phyloP scores from a whole-genome alignment of 2,888 invertebrate genomes.

The Drosophila nr. perissopoda region DNA sequence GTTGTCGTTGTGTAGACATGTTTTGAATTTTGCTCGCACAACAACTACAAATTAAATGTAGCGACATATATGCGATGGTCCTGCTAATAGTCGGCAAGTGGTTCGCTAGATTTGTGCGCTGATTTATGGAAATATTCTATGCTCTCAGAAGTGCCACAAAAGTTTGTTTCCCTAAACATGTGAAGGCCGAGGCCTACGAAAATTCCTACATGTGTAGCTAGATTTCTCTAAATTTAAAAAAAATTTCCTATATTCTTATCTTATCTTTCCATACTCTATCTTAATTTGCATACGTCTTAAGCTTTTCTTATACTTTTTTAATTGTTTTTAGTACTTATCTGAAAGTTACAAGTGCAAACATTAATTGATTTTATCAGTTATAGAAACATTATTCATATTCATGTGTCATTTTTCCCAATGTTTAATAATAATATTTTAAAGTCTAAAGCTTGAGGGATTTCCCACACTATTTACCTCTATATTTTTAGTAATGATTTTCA shows the following conservation, averaged over 20 bases:
- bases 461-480: constrained; percentile 7
- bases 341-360: neutral
- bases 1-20: constrained; percentile 28
- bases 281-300: neutral
- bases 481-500: constrained; percentile 49
- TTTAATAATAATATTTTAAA: neutral
- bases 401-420: neutral
- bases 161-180: constrained; percentile 50
- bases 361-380: neutral
- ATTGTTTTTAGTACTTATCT: neutral
- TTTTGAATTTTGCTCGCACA: constrained; percentile 25
- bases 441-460: constrained; percentile 11
- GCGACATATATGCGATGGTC: constrained; percentile 55
- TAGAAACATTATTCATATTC: neutral
- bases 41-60: constrained; percentile 65
- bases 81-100: constrained; percentile 46
- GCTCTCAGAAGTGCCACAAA: constrained; percentile 30
- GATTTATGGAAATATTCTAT: constrained; percentile 73
- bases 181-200: constrained; percentile 23
- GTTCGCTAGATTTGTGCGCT: constrained; percentile 64
- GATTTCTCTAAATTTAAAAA: neutral
- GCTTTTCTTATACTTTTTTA: neutral
- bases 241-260: too few relatives aligned
- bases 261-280: neutral
- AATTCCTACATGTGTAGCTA: constrained; percentile 10